Conservation (phyloP, 2,888 invertebrate genomes). For the Argyresthia goedartella region DNA sequence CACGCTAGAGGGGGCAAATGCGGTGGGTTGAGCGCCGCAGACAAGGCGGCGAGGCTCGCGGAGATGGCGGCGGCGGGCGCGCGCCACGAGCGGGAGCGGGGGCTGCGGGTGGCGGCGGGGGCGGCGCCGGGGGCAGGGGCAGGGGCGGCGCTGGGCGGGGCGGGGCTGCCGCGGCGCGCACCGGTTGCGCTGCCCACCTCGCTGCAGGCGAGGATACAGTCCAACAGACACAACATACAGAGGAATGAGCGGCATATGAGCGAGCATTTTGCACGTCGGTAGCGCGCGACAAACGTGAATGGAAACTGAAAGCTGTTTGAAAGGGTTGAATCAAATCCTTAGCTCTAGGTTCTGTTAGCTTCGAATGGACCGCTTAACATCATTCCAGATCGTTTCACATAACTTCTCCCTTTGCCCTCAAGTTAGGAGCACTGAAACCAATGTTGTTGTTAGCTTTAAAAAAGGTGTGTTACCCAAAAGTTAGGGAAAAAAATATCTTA, state of each 20-base stretch:
- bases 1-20: constrained; percentile 14
- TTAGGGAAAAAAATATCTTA: too few species aligned
- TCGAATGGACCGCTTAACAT: too few species aligned
- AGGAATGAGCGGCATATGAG: constrained; percentile 85
- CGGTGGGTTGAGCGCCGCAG: constrained; percentile 38
- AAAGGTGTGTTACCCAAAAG: too few species aligned
- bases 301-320: constrained; percentile 5
- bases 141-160: constrained; percentile 62
- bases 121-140: constrained; percentile 69
- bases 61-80: constrained; percentile 90
- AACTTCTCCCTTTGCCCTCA: too few species aligned
- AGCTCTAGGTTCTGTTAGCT: too few species aligned
- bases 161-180: constrained; percentile 77
- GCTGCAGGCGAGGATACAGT: constrained; percentile 86
- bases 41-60: constrained; percentile 70
- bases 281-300: too few species aligned
- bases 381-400: too few species aligned
- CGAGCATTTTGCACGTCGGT: constrained; percentile 83
- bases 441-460: too few species aligned
- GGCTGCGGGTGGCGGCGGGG: constrained; percentile 73
- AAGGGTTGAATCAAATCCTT: not conserved
- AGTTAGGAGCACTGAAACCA: too few species aligned
- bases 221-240: constrained; percentile 92
- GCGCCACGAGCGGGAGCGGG: constrained; percentile 76
- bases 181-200: constrained; percentile 74